A percentile compares a stretch with the other conserved stretches of the same genome.
phyloP scores from a whole-genome alignment of 2,888 invertebrate genomes.

The Cheilosia vernalis region DNA sequence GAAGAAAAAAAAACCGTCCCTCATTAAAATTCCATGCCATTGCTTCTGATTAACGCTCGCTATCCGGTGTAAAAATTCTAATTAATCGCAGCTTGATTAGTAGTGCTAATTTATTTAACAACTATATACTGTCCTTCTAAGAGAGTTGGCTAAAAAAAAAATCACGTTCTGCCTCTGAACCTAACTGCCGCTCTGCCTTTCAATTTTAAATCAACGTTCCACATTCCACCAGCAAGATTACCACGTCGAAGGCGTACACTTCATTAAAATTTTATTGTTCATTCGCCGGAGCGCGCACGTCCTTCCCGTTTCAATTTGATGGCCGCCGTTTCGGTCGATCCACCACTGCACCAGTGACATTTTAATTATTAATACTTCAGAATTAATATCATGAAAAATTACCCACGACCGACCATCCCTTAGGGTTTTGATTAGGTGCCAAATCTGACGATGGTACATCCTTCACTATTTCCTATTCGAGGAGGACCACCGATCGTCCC shows the following conservation, averaged over 20 bases:
- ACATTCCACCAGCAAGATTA: neutral
- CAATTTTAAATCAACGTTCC: conserved; percentile 6
- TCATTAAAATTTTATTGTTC: conserved; percentile 52
- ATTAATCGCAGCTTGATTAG: conserved; percentile 42
- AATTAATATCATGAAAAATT: conserved; percentile 27
- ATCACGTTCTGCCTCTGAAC: neutral
- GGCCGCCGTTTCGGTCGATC: neutral
- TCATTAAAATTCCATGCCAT: conserved; percentile 16
- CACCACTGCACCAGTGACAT: conserved; percentile 10
- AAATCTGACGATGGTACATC: conserved; percentile 21
- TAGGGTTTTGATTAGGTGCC: conserved; percentile 51
- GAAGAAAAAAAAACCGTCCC: neutral
- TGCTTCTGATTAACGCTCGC: conserved; percentile 15
- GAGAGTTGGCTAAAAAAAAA: neutral
- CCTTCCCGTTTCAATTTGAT: conserved; percentile 46
- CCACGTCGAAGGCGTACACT: conserved; percentile 27
- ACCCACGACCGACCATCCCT: conserved; percentile 1
- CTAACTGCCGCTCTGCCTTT: neutral
- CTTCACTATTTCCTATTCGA: neutral
- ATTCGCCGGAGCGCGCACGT: conserved; percentile 28
- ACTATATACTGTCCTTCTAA: conserved; percentile 1
- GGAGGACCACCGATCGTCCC: conserved; percentile 9
- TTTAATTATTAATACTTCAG: conserved; percentile 32
- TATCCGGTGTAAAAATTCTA: conserved; percentile 13
- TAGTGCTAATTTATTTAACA: conserved; percentile 28